Base-by-base conservation (phyloP, 2,797 vertebrate species). In the Myotis myotis region DNA sequence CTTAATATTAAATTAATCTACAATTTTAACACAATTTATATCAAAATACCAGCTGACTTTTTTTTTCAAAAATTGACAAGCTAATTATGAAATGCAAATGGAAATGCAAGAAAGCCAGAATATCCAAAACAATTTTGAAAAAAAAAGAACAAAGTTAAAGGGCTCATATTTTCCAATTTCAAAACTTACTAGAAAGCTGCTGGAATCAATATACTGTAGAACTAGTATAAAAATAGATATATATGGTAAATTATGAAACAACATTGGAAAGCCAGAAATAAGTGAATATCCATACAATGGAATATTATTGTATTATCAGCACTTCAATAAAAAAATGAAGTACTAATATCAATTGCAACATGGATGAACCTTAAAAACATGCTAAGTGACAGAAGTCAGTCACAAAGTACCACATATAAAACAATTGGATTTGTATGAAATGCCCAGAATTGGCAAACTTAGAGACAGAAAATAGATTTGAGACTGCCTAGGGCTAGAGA, bases 1-100 rank as follows among this genome's bases (percentile, higher is more conserved):
- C 49, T 82, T 83, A 87, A 71, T 94, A 72, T 88, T 41, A 87
- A 84, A 94, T 84, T 92, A 51, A 85, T 79, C 72, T 89, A 60
- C 25, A 94, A 57, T 38, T 93, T 84, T 62, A 84, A 88, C 53
- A 90, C 44, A 88, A 87, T 84, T 83, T 72, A 64, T 80, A 66
- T 87, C 41, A 84, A 94, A 96, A 84, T 80, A 53, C 19, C 66
- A 94, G 49, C 30, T 92, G 79, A 20, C 33, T 47, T 74, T 70
- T 62, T 36, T 36, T 44, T 44, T 7, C 10, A 10, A n/a, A 87
- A 93, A 83, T 87, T 71, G 78, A 91, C 36, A 87, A 81, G 12
- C 12, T 78, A 38, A 90, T 76, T 20, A 28, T 78, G 33, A 85
- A 76, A 90, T 75, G 51, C n/a, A n/a, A 75, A 62, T n/a, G 66